Evolutionary conservation across 1,140 invertebrate genomes (phyloP).

Genomic region (Aethina tumida): DNA sequence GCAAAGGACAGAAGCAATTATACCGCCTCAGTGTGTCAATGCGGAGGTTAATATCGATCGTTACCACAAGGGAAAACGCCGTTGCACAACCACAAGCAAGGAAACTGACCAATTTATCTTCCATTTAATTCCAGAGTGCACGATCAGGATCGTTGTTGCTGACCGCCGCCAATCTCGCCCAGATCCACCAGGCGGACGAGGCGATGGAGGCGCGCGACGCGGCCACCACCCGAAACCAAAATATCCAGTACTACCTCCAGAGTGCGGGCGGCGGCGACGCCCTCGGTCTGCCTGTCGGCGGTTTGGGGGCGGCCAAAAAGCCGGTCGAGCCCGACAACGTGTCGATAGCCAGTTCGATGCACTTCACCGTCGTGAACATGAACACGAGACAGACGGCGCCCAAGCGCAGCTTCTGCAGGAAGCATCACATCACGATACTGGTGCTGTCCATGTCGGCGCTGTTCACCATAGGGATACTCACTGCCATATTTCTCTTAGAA

Average conservation of each 20-base stretch:
- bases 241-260: constrained; percentile 31
- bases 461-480: constrained; percentile 64
- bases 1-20: too few relatives aligned
- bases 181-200: constrained; percentile 48
- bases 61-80: too few relatives aligned
- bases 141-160: constrained; percentile 65
- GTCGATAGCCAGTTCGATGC: constrained; percentile 72
- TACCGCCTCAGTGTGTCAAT: too few relatives aligned
- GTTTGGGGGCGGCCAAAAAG: constrained; percentile 36
- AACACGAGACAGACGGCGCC: constrained; percentile 50
- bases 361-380: constrained; percentile 75
- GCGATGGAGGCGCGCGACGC: constrained; percentile 21
- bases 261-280: constrained; percentile 17
- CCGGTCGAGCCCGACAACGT: constrained; percentile 47
- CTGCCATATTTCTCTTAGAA: constrained; percentile 60
- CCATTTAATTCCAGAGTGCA: constrained; percentile 53
- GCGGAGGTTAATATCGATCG: too few relatives aligned
- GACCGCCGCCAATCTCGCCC: constrained; percentile 65
- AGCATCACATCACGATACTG: constrained; percentile 66
- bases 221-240: constrained; percentile 30
- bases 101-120: constrained; percentile 1
- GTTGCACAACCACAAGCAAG: too few relatives aligned
- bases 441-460: constrained; percentile 68
- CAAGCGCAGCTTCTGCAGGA: constrained; percentile 58
- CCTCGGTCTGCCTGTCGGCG: constrained; percentile 27